A percentile compares a stretch with the other conserved stretches of the same genome.
These are phyloP conservation scores for Gallirallus australis DNA, from an alignment of 2,797 vertebrate species.

Conservation along the genomic window DNA sequence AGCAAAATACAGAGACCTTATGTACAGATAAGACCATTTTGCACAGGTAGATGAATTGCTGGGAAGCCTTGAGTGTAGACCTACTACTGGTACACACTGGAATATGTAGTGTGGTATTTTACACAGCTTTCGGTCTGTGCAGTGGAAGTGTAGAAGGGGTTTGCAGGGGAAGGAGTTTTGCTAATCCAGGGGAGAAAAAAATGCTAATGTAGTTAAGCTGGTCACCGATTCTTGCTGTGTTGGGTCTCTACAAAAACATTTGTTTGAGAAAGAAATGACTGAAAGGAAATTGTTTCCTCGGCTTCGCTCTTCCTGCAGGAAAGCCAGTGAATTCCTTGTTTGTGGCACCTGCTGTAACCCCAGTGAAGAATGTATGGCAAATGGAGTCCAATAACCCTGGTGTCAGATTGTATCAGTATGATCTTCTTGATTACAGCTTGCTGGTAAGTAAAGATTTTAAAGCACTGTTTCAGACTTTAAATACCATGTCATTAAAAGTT, in stretches of 20 bases:
- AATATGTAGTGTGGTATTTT: background rate
- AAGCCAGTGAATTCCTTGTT: slow-evolving; percentile 89
- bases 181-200: background rate
- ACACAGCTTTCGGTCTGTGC: background rate
- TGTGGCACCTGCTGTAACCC: slow-evolving; percentile 93
- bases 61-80: background rate
- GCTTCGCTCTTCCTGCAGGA: slow-evolving; percentile 72
- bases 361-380: slow-evolving; percentile 82
- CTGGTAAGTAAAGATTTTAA: slow-evolving; percentile 80
- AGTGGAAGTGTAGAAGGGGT: background rate
- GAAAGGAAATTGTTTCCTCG: background rate
- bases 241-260: background rate
- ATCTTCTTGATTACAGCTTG: slow-evolving; percentile 78
- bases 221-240: background rate
- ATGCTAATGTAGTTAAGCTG: background rate
- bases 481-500: background rate
- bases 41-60: background rate
- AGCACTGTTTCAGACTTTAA: background rate
- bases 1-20: background rate
- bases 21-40: background rate
- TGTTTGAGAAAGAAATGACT: background rate
- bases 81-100: background rate
- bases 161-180: background rate
- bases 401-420: slow-evolving; percentile 88
- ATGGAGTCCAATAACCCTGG: slow-evolving; percentile 91